phyloP scores from a whole-genome alignment of 1,140 invertebrate species.

The Eufriesea mexicana region DNA sequence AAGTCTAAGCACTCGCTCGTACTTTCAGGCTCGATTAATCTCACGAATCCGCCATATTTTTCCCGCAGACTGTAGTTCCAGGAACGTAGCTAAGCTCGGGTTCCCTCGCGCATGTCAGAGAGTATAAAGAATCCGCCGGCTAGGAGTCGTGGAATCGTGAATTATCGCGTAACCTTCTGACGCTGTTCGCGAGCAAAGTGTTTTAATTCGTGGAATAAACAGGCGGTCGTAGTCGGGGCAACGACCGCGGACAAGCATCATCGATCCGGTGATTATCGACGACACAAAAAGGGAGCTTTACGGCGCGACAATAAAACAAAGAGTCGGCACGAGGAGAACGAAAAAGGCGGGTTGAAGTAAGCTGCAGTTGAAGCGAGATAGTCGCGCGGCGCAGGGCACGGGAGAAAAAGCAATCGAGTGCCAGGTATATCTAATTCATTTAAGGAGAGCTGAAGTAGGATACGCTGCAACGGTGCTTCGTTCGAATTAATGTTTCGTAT shows the following conservation, averaged over 20 bases:
- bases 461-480: not conserved
- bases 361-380: not conserved
- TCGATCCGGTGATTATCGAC: constrained; percentile 9
- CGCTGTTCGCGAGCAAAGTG: not conserved
- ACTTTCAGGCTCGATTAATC: no score
- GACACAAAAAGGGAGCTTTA: constrained; percentile 16
- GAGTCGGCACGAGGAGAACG: not conserved
- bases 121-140: no score
- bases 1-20: no score
- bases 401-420: not conserved
- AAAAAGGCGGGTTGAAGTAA: not conserved
- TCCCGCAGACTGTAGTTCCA: no score
- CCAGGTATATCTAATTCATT: not conserved
- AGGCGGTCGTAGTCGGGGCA: not conserved
- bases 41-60: no score
- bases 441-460: not conserved
- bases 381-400: not conserved
- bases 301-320: constrained; percentile 16
- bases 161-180: no score
- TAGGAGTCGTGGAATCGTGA: no score
- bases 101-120: no score
- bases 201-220: not conserved
- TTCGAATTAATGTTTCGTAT: not conserved
- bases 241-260: not conserved
- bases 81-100: no score